Evolutionary conservation across 2,797 vertebrate species (phyloP).

Genomic region (Sebastiscus tertius): DNA sequence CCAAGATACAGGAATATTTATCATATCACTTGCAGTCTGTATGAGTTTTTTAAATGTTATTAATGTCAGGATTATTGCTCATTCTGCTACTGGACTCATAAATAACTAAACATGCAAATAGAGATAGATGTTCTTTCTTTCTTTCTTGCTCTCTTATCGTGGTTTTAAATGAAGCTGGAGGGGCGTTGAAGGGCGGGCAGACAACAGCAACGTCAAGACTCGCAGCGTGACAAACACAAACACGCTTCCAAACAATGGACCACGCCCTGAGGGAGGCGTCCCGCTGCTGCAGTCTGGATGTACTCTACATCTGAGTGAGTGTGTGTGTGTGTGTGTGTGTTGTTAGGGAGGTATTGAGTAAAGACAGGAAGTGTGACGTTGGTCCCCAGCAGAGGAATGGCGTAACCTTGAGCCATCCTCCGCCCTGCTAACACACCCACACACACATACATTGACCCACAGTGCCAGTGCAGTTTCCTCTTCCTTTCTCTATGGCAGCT

Average conservation of each 20-base stretch:
- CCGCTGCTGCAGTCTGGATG: constrained; percentile 28
- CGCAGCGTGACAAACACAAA: constrained; percentile 27
- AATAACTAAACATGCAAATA: neutral
- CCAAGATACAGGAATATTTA: neutral
- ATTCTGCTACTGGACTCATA: neutral
- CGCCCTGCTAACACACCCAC: neutral
- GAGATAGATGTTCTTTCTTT: neutral
- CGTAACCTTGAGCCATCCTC: constrained; percentile 43
- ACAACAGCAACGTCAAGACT: neutral
- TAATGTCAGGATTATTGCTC: neutral
- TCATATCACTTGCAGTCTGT: neutral
- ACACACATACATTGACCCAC: constrained; percentile 2
- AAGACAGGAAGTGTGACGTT: constrained; percentile 61
- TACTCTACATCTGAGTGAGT: neutral
- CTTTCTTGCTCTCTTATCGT: neutral
- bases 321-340: constrained; percentile 8
- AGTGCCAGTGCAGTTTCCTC: constrained; percentile 28
- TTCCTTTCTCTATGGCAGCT: constrained; percentile 33
- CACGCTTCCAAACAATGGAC: constrained; percentile 51
- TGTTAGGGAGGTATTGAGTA: neutral
- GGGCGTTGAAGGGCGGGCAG: neutral
- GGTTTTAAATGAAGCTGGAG: neutral
- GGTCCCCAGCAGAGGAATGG: constrained; percentile 32
- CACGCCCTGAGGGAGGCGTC: constrained; percentile 44
- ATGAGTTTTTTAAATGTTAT: neutral